Percentiles rank a stretch among this genome's conserved stretches.
These are phyloP conservation scores for Orius laevigatus DNA, from an alignment of 1,140 invertebrate genomes.

Conservation along the genomic window DNA sequence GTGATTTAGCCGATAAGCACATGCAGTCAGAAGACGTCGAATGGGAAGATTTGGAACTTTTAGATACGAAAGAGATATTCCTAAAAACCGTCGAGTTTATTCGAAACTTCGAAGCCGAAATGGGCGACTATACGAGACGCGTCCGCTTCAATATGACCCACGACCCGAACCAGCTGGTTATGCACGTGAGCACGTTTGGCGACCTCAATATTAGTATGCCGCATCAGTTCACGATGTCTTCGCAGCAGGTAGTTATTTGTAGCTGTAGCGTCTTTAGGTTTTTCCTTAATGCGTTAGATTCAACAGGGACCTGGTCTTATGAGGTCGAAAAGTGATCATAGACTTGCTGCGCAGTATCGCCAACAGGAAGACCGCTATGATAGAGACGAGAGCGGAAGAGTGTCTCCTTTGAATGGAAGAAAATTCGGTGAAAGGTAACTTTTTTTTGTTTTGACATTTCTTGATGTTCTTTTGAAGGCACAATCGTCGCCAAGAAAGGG, in stretches of 20 bases:
- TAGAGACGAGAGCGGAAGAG: constrained; percentile 31
- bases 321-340: constrained; percentile 84
- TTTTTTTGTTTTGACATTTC: background rate
- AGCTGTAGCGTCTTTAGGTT: background rate
- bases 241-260: constrained; percentile 26
- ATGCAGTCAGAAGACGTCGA: constrained; percentile 64
- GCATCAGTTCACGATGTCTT: constrained; percentile 31
- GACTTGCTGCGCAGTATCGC: constrained; percentile 73
- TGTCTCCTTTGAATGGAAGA: constrained; percentile 45
- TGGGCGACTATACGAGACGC: constrained; percentile 68
- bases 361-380: constrained; percentile 52
- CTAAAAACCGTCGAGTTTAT: constrained; percentile 86
- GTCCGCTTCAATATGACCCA: constrained; percentile 72
- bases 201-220: constrained; percentile 62
- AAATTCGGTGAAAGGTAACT: constrained; percentile 48
- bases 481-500: constrained; percentile 28
- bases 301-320: constrained; percentile 54
- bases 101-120: constrained; percentile 83
- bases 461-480: background rate
- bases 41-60: constrained; percentile 75
- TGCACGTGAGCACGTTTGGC: constrained; percentile 63
- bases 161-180: constrained; percentile 74
- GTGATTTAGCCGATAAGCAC: constrained; percentile 89
- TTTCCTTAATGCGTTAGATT: background rate
- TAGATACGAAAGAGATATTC: constrained; percentile 89